Evolutionary conservation across 2,888 invertebrate species (phyloP), one percentile per base, ranked within the genome.

Genomic region (Amiota minor): DNA sequence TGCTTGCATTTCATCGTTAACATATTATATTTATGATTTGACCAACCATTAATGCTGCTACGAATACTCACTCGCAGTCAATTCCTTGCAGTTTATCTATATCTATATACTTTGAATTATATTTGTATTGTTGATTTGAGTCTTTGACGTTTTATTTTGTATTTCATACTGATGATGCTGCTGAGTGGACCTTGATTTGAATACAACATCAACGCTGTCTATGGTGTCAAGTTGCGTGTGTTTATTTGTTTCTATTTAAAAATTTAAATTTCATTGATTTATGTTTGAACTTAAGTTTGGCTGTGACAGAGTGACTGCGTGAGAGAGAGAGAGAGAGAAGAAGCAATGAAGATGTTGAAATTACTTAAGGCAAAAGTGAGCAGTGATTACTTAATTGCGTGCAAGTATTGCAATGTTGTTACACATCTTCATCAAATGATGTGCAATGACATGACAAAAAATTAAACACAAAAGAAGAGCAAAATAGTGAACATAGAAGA

Each of bases 381-480:
- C 47, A n/a, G 49, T 20, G 74, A 74, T 71, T 75, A 68, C 35
- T 35, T 35, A 35, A 35, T 70, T 71, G 20, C n/a, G 4, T 23
- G 69, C 20, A 59, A 8, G 12, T 23, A 11, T 59, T 14, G 71
- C 23, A 73, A 65, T 65, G 75, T 79, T 78, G 80, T 77, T 80
- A 82, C 83, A 84, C 80, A 78, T 79, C 75, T 81, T 81, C 79
- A 74, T n/a, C n/a, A 80, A 35, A 35, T 35, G 35, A 35, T 35
- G 75, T 74, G 18, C 65, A 47, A 78, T 78, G 77, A 77, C 86
- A 81, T 83, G 85, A 85, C 82, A 81, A 82, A 80, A 75, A 77
- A 78, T 80, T 85, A 86, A 85, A 83, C 86, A 86, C 84, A 62
- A 72, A 16, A n/a, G 10, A 68, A 53, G 47, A 65, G 9, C 23